Evolutionary conservation across 2,888 invertebrate species (phyloP).

Genomic region (Argyresthia goedartella): DNA sequence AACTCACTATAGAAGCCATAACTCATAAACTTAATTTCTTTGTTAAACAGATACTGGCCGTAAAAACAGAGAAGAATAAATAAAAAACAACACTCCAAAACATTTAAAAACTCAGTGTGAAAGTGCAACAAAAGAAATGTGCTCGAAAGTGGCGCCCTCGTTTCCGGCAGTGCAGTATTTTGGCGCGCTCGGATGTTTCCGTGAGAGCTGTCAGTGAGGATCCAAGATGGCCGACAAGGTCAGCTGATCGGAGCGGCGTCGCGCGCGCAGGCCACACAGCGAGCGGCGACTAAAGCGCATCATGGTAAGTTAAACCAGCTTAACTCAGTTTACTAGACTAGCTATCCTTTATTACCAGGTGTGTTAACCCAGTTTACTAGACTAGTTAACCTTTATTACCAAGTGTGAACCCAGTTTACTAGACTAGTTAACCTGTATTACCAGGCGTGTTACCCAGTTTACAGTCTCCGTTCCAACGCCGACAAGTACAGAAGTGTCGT

Average conservation of each 20-base stretch:
- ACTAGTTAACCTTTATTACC: too few species aligned
- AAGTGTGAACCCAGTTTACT: too few species aligned
- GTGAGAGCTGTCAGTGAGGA: conserved; percentile 40
- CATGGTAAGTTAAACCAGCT: conserved; percentile 39
- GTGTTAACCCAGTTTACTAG: too few species aligned
- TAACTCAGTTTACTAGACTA: too few species aligned
- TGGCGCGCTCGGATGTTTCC: conserved; percentile 23
- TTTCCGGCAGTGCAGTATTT: conserved; percentile 15
- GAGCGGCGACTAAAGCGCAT: conserved; percentile 58
- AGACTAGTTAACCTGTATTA: too few species aligned
- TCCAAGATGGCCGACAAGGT: conserved; percentile 60
- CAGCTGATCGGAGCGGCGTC: conserved; percentile 55
- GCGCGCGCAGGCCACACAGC: conserved; percentile 49
- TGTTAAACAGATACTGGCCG: not conserved
- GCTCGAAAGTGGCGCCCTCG: conserved; percentile 15
- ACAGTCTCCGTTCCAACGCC: too few species aligned
- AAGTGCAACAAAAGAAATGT: conserved; percentile 23
- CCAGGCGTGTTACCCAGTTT: too few species aligned
- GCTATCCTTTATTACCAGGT: too few species aligned
- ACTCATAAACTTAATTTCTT: too few species aligned
- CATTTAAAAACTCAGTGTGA: not conserved
- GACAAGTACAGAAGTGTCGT: too few species aligned
- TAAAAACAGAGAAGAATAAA: not conserved
- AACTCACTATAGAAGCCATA: too few species aligned
- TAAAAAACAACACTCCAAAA: not conserved